Percentiles rank a stretch among this genome's conserved stretches.
Conservation (phyloP, 1,140 invertebrate genomes). For the Yoshiicerus persimilis region DNA sequence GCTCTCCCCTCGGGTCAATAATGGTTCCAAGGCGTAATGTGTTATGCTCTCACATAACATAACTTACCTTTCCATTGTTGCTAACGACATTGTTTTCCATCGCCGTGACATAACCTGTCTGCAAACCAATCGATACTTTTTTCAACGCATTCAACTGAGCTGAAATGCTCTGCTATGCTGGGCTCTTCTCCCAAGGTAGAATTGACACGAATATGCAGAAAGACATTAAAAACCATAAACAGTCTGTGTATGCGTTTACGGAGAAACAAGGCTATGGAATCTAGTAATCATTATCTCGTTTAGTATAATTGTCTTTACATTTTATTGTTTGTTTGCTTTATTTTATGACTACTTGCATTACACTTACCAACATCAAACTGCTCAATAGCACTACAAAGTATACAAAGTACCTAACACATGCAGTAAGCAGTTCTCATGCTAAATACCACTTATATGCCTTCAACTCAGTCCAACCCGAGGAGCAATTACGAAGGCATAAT, state of each 20-base stretch:
- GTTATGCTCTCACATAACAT: constrained; percentile 23
- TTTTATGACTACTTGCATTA: not conserved
- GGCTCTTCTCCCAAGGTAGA: not conserved
- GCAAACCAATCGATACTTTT: not conserved
- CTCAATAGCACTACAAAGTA: not conserved
- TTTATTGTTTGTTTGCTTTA: not conserved
- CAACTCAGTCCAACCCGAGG: not conserved
- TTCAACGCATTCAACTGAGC: not conserved
- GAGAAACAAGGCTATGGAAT: not conserved
- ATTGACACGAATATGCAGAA: too few relatives aligned
- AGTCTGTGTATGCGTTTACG: not conserved
- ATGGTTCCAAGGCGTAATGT: constrained; percentile 46
- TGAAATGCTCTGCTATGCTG: too few relatives aligned
- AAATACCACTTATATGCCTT: not conserved
- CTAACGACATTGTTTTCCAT: not conserved
- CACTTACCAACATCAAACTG: not conserved
- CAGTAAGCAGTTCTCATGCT: not conserved
- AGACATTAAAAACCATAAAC: not conserved
- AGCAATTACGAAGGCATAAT: not conserved
- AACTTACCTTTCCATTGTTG: not conserved
- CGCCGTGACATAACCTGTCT: not conserved
- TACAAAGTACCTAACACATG: not conserved
- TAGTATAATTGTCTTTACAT: not conserved
- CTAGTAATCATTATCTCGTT: not conserved
- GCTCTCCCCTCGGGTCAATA: constrained; percentile 37